Evolutionary conservation across 2,113 vertebrate genomes (phyloP), one percentile per base, ranked within the genome.

Genomic region (Carollia perspicillata): DNA sequence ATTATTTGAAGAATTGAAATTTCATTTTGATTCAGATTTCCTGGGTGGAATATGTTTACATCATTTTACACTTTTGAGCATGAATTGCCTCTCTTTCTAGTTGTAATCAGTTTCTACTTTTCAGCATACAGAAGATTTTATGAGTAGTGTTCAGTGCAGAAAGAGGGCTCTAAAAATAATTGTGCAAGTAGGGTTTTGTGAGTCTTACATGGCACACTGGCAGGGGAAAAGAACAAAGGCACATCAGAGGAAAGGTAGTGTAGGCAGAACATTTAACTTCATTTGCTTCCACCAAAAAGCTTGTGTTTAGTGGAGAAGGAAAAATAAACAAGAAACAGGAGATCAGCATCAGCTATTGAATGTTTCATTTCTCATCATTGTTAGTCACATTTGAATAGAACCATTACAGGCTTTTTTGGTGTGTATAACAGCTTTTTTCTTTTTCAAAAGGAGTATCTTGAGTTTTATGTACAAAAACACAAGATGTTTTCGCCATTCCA

Each of bases 191-290:
- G 60, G 69, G 18, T 93, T 97, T 94, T 96, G 84, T 20, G 92
- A 97, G 94, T 94, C 53, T 66, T 96, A n/a, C 23, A 26, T 85
- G 75, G 89, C 97, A 40, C 69, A 87, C 63, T 94, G 81, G 81
- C 97, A 94, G 90, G 51, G 81, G 84, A 75, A 97, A 96, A 97
- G 95, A 98, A 96, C 97, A 98, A 98, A 98, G 89, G 33, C 75
- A 84, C 26, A 58, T 95, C 68, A 97, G 75, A 89, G 35, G 97
- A 96, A 95, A 97, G 95, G 92, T 74, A 86, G 49, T 66, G 72
- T 69, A 44, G 95, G 84, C 49, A 53, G 40, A 78, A 13, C 97
- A 71, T 96, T 97, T 97, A 0, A 0, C 96, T 97, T 97, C 96
- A 71, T 49, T 96, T 4, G 1, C 94, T 72, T 98, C 63, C 16